Conservation (phyloP, 2,113 vertebrate genomes). For the Hippocampus zosterae region DNA sequence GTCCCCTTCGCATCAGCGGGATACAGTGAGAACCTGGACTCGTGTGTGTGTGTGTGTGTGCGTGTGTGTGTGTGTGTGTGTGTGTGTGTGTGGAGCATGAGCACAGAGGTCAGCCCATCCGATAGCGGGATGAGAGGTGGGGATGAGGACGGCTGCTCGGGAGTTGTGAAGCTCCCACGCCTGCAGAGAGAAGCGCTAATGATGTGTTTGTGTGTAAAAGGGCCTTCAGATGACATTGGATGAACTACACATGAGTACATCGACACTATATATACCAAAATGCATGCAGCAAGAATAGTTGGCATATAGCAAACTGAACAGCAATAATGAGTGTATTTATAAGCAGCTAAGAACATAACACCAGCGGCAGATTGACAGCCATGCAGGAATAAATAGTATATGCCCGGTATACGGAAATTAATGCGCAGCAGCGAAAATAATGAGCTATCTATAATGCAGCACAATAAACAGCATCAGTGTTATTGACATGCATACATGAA, state of each 20-base stretch:
- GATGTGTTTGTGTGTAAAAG: conserved; percentile 10
- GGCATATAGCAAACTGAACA: too few relatives aligned
- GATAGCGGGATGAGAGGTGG: conserved; percentile 32
- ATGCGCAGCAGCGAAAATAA: too few relatives aligned
- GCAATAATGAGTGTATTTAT: too few relatives aligned
- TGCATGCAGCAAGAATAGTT: too few relatives aligned
- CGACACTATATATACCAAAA: background rate
- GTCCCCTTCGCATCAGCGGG: conserved; percentile 66
- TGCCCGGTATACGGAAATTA: too few relatives aligned
- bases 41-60: background rate
- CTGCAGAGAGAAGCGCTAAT: conserved; percentile 46
- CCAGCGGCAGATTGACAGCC: too few relatives aligned
- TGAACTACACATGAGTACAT: background rate
- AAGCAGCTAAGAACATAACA: too few relatives aligned
- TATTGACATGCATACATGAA: too few relatives aligned
- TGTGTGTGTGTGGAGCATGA: conserved; percentile 39
- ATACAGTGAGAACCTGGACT: conserved; percentile 57
- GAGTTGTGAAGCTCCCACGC: conserved; percentile 40
- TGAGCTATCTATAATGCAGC: too few relatives aligned
- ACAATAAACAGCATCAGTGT: too few relatives aligned
- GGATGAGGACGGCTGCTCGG: conserved; percentile 31
- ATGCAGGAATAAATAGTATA: too few relatives aligned
- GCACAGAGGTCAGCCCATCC: conserved; percentile 55
- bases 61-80: background rate
- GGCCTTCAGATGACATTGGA: conserved; percentile 43